Conservation (phyloP, 2,797 vertebrate species). For the Thamnophis elegans region DNA sequence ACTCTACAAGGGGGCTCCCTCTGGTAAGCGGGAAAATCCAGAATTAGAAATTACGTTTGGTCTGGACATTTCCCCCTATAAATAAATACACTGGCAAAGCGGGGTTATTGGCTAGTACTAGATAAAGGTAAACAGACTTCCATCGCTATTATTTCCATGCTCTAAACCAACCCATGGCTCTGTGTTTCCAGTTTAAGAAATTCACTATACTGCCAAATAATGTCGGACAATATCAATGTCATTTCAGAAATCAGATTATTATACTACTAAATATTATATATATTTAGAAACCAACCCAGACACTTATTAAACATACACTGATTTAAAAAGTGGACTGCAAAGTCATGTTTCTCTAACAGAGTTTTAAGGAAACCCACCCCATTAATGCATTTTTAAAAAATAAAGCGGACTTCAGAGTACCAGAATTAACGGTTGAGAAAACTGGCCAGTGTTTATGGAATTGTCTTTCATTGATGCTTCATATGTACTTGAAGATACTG, state of each 20-base stretch:
- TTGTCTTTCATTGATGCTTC: constrained; percentile 38
- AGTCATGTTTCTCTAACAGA: not conserved
- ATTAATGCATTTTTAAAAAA: not conserved
- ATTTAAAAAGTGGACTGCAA: not conserved
- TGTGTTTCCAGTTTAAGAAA: not conserved
- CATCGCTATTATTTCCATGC: not conserved
- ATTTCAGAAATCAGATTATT: constrained; percentile 17
- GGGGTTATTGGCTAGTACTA: not conserved
- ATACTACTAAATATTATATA: not conserved
- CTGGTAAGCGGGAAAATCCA: no score
- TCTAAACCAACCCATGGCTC: not conserved
- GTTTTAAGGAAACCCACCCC: not conserved
- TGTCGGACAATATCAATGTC: not conserved
- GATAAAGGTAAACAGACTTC: not conserved
- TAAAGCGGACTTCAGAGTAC: constrained; percentile 38
- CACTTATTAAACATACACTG: not conserved
- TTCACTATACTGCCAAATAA: no score
- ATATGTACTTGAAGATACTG: constrained; percentile 37
- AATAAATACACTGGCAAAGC: no score
- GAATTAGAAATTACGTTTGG: no score
- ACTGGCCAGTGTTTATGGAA: constrained; percentile 25
- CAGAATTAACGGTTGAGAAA: constrained; percentile 36
- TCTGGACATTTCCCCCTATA: no score
- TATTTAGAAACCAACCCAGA: not conserved
- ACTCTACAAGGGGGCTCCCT: no score